Evolutionary conservation across 2,888 invertebrate genomes (phyloP), one percentile per base, ranked within the genome.

Genomic region (Pasiphila rectangulata): DNA sequence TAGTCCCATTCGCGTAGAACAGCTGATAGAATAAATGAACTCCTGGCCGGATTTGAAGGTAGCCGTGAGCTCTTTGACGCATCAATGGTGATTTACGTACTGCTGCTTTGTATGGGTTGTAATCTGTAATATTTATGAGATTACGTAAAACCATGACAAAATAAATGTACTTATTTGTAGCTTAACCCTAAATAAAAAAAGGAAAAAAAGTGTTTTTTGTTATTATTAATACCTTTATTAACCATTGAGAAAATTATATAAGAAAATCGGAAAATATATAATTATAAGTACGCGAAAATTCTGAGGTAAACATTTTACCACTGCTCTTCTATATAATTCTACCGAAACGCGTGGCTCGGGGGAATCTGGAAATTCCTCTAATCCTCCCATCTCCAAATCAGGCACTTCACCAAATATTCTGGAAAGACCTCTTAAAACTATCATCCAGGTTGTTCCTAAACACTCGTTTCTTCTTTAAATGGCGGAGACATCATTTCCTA

Each of bases 21-120:
- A 97, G 83, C 95, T 96, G 96, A 90, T 95, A 96, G 76, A 96
- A 96, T 85, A 95, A 92, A 59, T 93, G 92, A 0, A 95, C 95
- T 0, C 93, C 91, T 1, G 91, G 90, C 0, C 96, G 91, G 0
- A 96, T 94, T 67, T 92, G 90, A 1, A 93, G 92, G 69, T 93
- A 94, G 3, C 92, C 93, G 91, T 95, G 96, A 1, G 56, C 48
- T 44, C 50, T 62, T 7, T 63, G 53, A 1, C 46, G 53, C 56
- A 77, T 72, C 71, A 78, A 74, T 20, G 70, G 72, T 6, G 60
- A 64, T 6, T 40, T 44, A 16, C 59, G 59, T 23, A 78, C 44
- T 9, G 75, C 80, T 44, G 72, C 65, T 34, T 64, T 44, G 51
- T 83, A 85, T 0, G 79, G 81, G 54, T 85, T 83, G 25, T 46